Conservation (phyloP, 2,113 vertebrate species). For the Malurus melanocephalus region DNA sequence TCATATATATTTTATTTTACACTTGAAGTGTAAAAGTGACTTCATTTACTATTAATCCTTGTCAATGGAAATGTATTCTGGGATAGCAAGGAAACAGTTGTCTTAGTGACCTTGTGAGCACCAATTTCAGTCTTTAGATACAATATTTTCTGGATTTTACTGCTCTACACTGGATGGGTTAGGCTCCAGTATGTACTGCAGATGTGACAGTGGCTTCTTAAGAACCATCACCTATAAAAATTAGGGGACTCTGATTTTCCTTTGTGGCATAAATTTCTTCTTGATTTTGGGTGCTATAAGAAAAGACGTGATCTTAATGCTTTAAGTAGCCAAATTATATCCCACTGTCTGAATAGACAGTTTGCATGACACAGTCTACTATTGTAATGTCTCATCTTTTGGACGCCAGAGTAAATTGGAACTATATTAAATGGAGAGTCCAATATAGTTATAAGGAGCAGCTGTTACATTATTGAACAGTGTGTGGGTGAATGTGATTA, state of each 20-base stretch:
- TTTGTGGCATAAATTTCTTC: background rate
- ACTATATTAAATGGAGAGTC: background rate
- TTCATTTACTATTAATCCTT: background rate
- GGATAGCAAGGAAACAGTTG: background rate
- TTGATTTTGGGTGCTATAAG: background rate
- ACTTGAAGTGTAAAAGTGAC: background rate
- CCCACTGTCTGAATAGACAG: background rate
- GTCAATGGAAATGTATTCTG: background rate
- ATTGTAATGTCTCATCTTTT: background rate
- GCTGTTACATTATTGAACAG: background rate
- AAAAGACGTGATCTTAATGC: background rate
- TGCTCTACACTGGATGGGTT: background rate
- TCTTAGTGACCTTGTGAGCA: background rate
- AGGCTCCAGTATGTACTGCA: background rate
- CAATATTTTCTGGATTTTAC: background rate
- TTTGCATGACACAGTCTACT: background rate
- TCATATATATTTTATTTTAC: background rate
- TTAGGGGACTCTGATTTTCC: background rate
- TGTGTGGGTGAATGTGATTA: background rate
- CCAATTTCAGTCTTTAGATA: background rate
- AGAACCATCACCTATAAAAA: background rate
- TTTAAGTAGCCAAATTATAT: background rate
- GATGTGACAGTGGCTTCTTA: background rate
- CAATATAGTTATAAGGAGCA: background rate
- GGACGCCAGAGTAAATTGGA: background rate